phyloP scores from a whole-genome alignment of 2,113 vertebrate genomes.

The Pogona vitticeps region DNA sequence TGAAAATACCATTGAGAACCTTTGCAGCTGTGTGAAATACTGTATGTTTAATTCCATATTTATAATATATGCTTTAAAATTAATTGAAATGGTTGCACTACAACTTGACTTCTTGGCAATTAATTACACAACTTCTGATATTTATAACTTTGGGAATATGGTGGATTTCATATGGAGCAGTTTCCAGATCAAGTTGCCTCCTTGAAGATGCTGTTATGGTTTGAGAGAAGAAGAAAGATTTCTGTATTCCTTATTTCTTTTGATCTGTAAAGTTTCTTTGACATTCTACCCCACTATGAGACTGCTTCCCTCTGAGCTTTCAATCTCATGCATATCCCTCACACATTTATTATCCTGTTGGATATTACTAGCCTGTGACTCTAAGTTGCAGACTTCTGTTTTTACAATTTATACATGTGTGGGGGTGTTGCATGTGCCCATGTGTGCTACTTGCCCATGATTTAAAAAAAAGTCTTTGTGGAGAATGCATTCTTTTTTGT shows the following conservation, averaged over 20 bases:
- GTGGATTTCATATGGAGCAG: not conserved
- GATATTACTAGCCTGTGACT: conserved; percentile 3
- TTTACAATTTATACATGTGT: not conserved
- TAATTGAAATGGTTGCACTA: conserved; percentile 3
- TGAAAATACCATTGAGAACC: not conserved
- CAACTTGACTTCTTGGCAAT: not conserved
- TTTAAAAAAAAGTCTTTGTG: not conserved
- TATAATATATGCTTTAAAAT: not conserved
- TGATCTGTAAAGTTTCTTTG: conserved; percentile 23
- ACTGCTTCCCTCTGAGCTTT: conserved; percentile 12
- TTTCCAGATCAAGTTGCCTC: conserved; percentile 21
- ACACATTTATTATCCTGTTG: not conserved
- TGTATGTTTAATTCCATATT: not conserved
- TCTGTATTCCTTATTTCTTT: fast-evolving
- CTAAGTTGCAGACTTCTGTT: conserved; percentile 2
- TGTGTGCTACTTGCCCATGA: fast-evolving
- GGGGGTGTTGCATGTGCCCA: too few relatives aligned
- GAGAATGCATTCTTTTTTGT: not conserved
- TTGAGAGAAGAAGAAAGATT: conserved; percentile 7
- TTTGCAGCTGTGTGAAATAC: not conserved
- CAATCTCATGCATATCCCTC: not conserved
- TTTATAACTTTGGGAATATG: not conserved
- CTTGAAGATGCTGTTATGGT: not conserved
- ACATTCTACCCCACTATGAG: conserved; percentile 33
- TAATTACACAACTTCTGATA: conserved; percentile 30